Evolutionary conservation across 1,140 invertebrate genomes (phyloP).

Genomic region (Notospermus geniculatus): DNA sequence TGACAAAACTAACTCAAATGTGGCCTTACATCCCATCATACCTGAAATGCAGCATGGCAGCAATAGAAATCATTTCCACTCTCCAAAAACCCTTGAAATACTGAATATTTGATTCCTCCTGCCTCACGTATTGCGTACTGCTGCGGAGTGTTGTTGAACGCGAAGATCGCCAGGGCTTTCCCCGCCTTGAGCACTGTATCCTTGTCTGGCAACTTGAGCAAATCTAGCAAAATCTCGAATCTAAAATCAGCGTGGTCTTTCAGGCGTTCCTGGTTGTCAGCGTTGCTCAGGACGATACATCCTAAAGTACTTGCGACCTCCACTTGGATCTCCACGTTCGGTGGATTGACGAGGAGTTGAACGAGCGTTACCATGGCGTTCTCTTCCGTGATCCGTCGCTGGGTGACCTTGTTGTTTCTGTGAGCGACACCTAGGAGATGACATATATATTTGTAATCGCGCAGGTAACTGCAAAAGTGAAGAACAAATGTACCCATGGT

Average conservation of each 20-base stretch:
- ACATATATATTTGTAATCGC: conserved; percentile 1
- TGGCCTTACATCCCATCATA: conserved; percentile 13
- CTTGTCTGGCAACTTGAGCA: conserved; percentile 39
- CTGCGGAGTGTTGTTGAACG: conserved; percentile 54
- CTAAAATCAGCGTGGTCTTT: conserved; percentile 40
- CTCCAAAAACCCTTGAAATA: conserved; percentile 49
- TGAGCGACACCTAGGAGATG: conserved; percentile 45
- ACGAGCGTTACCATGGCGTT: conserved; percentile 45
- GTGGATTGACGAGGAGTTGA: conserved; percentile 38
- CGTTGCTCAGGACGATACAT: conserved; percentile 50
- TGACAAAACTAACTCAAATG: too few relatives aligned
- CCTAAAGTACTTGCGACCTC: conserved; percentile 51
- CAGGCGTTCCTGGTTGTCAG: conserved; percentile 47
- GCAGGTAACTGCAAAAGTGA: background rate
- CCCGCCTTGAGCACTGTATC: conserved; percentile 48
- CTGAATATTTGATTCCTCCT: conserved; percentile 48
- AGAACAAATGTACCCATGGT: too few relatives aligned
- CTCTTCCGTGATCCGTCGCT: conserved; percentile 50
- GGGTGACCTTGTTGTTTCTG: conserved; percentile 49
- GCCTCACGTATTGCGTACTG: conserved; percentile 52
- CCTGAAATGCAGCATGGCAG: conserved; percentile 54
- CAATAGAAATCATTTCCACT: conserved; percentile 42
- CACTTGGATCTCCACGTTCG: conserved; percentile 48
- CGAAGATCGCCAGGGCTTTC: conserved; percentile 53
- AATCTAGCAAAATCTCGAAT: conserved; percentile 43